Conservation (phyloP, 2,888 invertebrate species). For the Catocala fraxini region DNA sequence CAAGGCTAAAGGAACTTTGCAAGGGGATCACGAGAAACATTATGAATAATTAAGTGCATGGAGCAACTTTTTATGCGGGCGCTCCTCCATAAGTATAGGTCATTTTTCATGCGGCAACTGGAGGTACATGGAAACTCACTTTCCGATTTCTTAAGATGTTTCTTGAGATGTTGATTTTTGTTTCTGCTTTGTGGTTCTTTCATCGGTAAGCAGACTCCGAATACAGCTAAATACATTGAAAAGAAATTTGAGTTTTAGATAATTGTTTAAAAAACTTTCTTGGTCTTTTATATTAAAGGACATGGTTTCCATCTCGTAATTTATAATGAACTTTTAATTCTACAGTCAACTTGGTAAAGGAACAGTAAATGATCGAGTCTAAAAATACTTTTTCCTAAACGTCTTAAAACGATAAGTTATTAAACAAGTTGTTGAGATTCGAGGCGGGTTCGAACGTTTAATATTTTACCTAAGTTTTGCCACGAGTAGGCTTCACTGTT, state of each 20-base stretch:
- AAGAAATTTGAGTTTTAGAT: too few relatives aligned
- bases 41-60: slow-evolving; percentile 84
- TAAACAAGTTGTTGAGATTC: slow-evolving; percentile 53
- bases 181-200: background rate
- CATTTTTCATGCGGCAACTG: slow-evolving; percentile 65
- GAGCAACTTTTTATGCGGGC: slow-evolving; percentile 70
- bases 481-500: slow-evolving; percentile 47
- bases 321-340: background rate
- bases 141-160: slow-evolving; percentile 36
- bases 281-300: too few relatives aligned
- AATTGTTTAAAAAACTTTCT: too few relatives aligned
- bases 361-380: slow-evolving; percentile 2
- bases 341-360: slow-evolving; percentile 3
- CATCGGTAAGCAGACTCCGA: background rate
- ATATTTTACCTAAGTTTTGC: slow-evolving; percentile 66
- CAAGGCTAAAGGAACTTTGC: slow-evolving; percentile 70
- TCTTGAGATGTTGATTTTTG: slow-evolving; percentile 12
- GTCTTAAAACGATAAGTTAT: slow-evolving; percentile 52
- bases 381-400: slow-evolving; percentile 30
- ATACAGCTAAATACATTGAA: background rate
- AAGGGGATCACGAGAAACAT: slow-evolving; percentile 76
- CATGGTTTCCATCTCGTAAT: background rate
- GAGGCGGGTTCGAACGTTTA: slow-evolving; percentile 55
- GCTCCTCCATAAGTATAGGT: slow-evolving; percentile 63
- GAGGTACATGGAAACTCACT: slow-evolving; percentile 70